Evolutionary conservation across 1,140 invertebrate species (phyloP), one percentile per base, ranked within the genome.

Genomic region (Lerema accius): DNA sequence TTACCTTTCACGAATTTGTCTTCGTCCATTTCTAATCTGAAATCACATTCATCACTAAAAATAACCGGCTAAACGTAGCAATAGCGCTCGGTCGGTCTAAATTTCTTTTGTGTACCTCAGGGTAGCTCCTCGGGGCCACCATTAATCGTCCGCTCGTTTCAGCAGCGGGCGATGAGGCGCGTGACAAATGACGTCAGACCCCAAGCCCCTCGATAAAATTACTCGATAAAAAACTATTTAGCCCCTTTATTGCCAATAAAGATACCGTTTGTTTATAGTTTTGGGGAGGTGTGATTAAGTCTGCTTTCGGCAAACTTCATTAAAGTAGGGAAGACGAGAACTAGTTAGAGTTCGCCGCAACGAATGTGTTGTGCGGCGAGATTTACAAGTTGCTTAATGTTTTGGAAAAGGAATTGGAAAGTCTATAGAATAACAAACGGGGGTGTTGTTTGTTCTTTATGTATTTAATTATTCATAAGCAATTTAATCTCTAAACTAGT

Each of bases 151-250:
- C 35, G 42, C 39, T 58, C 55, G 55, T 58, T 58, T 40, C 63
- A 48, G 19, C 26, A 53, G 26, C 49, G 62, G 67, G 67, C 71
- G 71, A 62, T 66, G 74, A 65, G 28, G 40, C 64, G 61, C 35
- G 64, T 69, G 74, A 74, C 74, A 74, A 77, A 76, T 69, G 77
- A 74, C 71, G 68, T 66, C 69, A 76, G 66, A 61, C 59, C 51
- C 61, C 56, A 49, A 23, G 26, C 55, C 49, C 39, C 46, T 51
- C 63, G 59, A 63, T 58, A 63, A 63, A 68, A 71, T 49, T 58
- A 61, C 68, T 49, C 61, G 65, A 78, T 78, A 73, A 76, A 76
- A 77, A 80, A 80, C 77, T 75, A 79, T 79, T 79, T 79, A 79
- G 73, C 61, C 59, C 60, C 62, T 79, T 78, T 76, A 79, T 76